These are phyloP conservation scores for Nowickia ferox DNA, from an alignment of 2,888 invertebrate genomes.

Conservation along the genomic window DNA sequence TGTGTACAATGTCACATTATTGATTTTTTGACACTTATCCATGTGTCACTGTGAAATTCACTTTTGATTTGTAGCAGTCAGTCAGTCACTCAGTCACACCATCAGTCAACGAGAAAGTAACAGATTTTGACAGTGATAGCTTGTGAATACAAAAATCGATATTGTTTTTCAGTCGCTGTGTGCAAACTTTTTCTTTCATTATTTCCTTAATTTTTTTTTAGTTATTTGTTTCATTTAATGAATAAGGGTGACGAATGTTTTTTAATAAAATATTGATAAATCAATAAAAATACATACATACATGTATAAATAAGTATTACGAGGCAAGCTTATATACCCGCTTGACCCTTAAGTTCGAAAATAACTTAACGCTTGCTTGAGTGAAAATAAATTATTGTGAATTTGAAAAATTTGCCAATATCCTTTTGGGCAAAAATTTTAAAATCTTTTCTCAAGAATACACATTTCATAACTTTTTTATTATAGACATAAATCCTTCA, in stretches of 20 bases:
- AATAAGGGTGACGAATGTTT: background rate
- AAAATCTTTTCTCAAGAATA: too few relatives aligned
- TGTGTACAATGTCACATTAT: slow-evolving; percentile 55
- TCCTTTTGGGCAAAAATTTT: too few relatives aligned
- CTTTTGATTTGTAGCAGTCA: slow-evolving; percentile 62
- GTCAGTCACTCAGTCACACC: slow-evolving; percentile 34
- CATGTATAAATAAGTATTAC: too few relatives aligned
- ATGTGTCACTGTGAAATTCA: slow-evolving; percentile 60
- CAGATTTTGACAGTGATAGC: slow-evolving; percentile 54
- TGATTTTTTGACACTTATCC: slow-evolving; percentile 69
- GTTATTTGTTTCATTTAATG: background rate
- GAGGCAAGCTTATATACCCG: too few relatives aligned
- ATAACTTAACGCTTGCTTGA: too few relatives aligned
- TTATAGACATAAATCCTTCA: too few relatives aligned
- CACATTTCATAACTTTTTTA: too few relatives aligned
- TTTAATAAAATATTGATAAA: too few relatives aligned
- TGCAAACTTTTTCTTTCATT: background rate
- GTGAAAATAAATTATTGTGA: too few relatives aligned
- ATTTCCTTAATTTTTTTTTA: background rate
- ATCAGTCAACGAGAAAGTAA: slow-evolving; percentile 38
- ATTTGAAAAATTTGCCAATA: too few relatives aligned
- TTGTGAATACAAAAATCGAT: slow-evolving; percentile 57
- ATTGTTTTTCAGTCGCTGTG: background rate
- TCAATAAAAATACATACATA: too few relatives aligned
- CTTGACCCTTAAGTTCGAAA: too few relatives aligned